A percentile compares a stretch with the other conserved stretches of the same genome.
Conservation (phyloP, 2,797 vertebrate species). For the Propithecus deckenii region DNA sequence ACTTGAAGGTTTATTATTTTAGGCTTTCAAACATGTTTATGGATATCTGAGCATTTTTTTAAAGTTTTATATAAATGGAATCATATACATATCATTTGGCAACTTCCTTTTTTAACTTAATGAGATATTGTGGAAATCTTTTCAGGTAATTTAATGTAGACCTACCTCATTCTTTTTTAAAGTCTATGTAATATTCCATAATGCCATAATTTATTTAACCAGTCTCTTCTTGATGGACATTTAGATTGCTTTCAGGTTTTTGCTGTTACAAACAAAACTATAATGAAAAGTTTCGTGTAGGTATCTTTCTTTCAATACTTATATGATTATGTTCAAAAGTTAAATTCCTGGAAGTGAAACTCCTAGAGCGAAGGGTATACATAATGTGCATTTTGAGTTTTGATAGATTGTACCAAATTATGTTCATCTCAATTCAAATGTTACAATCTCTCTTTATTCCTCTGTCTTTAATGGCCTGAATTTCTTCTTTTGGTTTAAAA, state of each 20-base stretch:
- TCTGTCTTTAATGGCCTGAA: not conserved
- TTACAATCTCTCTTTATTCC: not conserved
- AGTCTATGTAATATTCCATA: conserved; percentile 33
- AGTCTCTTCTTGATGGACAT: conserved; percentile 25
- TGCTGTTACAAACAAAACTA: conserved; percentile 41
- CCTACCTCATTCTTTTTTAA: conserved; percentile 50
- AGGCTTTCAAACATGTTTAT: conserved; percentile 40
- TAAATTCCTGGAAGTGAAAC: conserved; percentile 60
- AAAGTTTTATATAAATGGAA: conserved; percentile 37
- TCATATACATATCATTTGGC: conserved; percentile 30
- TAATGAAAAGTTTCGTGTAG: not conserved
- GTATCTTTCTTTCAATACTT: conserved; percentile 52
- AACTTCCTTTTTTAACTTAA: conserved; percentile 41
- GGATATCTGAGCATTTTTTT: conserved; percentile 13
- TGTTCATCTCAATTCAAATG: conserved; percentile 23
- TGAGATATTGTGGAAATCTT: conserved; percentile 45
- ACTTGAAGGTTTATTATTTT: conserved; percentile 46
- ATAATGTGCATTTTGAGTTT: conserved; percentile 44
- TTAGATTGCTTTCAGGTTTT: conserved; percentile 51
- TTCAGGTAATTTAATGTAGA: conserved; percentile 56
- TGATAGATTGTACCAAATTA: conserved; percentile 14
- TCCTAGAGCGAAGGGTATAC: conserved; percentile 43
- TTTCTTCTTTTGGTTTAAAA: conserved; percentile 43
- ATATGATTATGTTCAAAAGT: conserved; percentile 56
- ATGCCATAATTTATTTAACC: conserved; percentile 43